These are phyloP conservation scores for Hippopotamyrus pictus DNA, from an alignment of 2,797 vertebrate species.

Conservation along the genomic window DNA sequence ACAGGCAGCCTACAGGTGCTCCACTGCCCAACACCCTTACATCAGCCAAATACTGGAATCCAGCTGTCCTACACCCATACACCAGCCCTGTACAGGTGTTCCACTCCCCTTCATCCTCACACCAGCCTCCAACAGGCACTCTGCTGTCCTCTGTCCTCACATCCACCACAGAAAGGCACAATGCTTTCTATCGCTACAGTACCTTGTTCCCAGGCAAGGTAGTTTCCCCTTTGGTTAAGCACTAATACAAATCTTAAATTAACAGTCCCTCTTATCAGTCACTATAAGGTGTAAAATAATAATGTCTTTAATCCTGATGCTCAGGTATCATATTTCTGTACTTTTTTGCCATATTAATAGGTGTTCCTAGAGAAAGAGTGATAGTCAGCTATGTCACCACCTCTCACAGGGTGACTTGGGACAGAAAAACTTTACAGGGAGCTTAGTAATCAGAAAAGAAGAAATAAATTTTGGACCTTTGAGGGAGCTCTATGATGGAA, in stretches of 20 bases:
- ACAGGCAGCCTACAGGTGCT: no score
- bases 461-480: not conserved
- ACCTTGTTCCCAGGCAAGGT: not conserved
- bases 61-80: not conserved
- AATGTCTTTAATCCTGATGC: not conserved
- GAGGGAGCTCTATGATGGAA: not conserved
- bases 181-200: not conserved
- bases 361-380: not conserved
- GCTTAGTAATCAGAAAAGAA: not conserved
- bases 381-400: not conserved
- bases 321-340: not conserved
- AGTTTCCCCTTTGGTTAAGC: not conserved
- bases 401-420: not conserved
- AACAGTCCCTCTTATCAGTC: not conserved
- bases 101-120: not conserved
- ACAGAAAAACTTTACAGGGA: not conserved
- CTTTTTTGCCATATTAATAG: not conserved
- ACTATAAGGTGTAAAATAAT: not conserved
- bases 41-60: not conserved
- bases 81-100: not conserved
- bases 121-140: not conserved
- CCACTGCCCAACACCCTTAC: not conserved
- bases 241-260: not conserved
- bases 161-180: not conserved
- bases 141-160: not conserved